phyloP scores from a whole-genome alignment of 2,797 vertebrate species.

The Amblyraja radiata region DNA sequence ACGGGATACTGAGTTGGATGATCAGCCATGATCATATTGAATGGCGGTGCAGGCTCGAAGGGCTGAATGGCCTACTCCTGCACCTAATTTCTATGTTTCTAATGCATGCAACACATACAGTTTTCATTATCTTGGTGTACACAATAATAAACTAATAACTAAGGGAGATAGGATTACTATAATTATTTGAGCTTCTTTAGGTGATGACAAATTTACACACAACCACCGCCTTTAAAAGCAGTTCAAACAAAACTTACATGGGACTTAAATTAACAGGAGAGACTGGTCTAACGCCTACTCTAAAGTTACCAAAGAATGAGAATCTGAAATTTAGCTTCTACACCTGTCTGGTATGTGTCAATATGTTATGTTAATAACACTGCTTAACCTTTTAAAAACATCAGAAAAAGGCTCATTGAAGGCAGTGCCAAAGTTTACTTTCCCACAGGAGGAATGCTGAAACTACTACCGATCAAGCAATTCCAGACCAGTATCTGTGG shows the following conservation, averaged over 20 bases:
- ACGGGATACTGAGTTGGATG: no score
- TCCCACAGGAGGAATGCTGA: conserved; percentile 71
- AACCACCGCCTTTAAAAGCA: background rate
- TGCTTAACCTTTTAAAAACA: background rate
- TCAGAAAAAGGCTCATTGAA: background rate
- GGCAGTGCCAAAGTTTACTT: conserved; percentile 51
- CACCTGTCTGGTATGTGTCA: background rate
- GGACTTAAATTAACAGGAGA: background rate
- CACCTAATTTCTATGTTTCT: no score
- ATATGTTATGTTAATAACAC: background rate
- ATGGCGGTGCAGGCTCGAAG: no score
- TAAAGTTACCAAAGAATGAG: background rate
- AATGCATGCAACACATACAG: no score
- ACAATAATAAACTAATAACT: no score
- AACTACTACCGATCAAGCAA: conserved; percentile 58
- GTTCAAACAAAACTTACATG: background rate
- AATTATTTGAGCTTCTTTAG: background rate
- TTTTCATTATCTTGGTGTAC: no score
- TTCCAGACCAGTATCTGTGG: conserved; percentile 71
- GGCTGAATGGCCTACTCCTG: no score
- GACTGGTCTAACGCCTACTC: background rate
- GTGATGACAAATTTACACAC: background rate
- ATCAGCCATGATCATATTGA: no score
- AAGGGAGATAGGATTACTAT: no score
- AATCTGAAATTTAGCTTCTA: background rate